Conservation (phyloP, 2,888 invertebrate species). For the Subacronicta megacephala region DNA sequence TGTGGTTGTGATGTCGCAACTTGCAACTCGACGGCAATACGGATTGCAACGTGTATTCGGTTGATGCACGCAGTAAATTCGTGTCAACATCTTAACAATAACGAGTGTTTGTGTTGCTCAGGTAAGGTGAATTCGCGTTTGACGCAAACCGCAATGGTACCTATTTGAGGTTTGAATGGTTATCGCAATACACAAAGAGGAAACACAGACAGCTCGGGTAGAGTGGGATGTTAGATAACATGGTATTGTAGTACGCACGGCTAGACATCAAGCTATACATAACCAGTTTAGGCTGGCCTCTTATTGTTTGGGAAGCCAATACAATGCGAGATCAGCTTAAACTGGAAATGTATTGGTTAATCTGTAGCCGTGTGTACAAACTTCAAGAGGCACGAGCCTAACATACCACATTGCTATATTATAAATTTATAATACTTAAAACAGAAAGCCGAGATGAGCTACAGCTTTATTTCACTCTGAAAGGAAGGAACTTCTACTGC, state of each 20-base stretch:
- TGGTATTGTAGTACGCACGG: neutral
- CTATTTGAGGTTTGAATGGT: neutral
- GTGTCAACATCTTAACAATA: constrained; percentile 38
- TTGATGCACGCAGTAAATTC: constrained; percentile 31
- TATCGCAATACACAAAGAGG: neutral
- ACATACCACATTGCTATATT: no score
- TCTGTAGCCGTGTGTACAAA: no score
- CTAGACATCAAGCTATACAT: no score
- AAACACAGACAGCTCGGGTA: neutral
- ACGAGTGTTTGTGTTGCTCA: constrained; percentile 12
- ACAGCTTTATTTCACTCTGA: no score
- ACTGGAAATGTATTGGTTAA: no score
- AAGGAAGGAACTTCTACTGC: no score
- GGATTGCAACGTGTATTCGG: constrained; percentile 31
- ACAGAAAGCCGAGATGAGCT: no score
- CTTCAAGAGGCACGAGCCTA: neutral
- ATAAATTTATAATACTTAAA: no score
- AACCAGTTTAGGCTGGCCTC: no score
- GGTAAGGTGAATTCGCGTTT: neutral
- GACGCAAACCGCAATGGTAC: neutral
- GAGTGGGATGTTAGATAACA: neutral
- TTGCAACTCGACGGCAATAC: constrained; percentile 31
- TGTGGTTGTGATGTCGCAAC: constrained; percentile 43
- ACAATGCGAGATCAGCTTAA: no score
- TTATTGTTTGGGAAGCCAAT: no score